A percentile compares a stretch with the other conserved stretches of the same genome.
Evolutionary conservation across 1,140 invertebrate species (phyloP).

Genomic region (Drosophila gunungcola): DNA sequence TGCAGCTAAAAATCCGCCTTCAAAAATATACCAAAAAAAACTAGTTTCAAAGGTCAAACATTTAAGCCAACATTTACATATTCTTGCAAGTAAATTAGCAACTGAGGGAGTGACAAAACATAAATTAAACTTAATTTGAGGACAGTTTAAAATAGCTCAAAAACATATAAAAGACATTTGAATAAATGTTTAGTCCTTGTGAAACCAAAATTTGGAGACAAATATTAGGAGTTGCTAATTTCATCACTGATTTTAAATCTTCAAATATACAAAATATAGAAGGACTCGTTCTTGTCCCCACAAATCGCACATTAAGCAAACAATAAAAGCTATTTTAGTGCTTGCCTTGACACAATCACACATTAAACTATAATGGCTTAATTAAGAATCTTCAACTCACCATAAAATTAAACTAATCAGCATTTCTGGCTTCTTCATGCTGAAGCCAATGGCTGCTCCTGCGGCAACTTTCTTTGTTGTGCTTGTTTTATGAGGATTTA

Average conservation of each 20-base stretch:
- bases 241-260: no score
- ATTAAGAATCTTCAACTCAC: slow-evolving; percentile 46
- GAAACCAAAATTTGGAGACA: not conserved
- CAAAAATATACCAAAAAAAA: slow-evolving; percentile 33
- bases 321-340: not conserved
- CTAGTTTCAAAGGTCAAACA: slow-evolving; percentile 36
- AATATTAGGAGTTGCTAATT: not conserved
- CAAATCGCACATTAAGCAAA: not conserved
- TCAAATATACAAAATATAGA: not conserved
- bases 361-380: not conserved
- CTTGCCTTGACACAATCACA: not conserved
- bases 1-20: slow-evolving; percentile 25
- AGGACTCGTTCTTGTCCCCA: not conserved
- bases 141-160: not conserved
- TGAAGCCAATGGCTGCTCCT: slow-evolving; percentile 62
- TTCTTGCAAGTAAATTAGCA: slow-evolving; percentile 22
- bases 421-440: slow-evolving; percentile 67
- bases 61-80: slow-evolving; percentile 13
- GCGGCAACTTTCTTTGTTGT: slow-evolving; percentile 23
- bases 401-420: slow-evolving; percentile 75
- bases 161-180: no score
- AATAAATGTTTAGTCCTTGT: not conserved
- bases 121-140: not conserved
- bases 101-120: not conserved
- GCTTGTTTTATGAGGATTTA: slow-evolving; percentile 44